Evolutionary conservation across 1,140 invertebrate genomes (phyloP).

Genomic region (Bombus superbus): DNA sequence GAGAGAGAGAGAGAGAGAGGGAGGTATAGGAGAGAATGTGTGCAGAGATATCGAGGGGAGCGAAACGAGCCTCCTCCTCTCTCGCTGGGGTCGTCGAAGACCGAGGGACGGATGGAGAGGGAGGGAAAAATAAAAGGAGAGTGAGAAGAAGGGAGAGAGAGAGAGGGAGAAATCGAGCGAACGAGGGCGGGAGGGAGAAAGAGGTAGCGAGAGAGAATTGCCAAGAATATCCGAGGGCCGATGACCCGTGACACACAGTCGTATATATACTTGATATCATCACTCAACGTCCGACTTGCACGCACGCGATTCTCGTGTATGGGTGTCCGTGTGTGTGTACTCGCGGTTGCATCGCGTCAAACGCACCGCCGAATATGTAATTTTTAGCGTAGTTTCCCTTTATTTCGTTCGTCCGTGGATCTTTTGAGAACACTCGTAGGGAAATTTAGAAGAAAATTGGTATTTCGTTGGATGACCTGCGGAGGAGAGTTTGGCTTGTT

Average conservation of each 20-base stretch:
- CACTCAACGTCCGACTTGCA: conserved; percentile 53
- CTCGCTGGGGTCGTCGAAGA: conserved; percentile 11
- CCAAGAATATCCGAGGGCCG: conserved; percentile 65
- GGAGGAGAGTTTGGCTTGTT: too few species aligned
- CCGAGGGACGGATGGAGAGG: neutral
- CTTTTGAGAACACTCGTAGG: too few species aligned
- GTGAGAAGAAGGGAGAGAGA: neutral
- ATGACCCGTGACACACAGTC: conserved; percentile 64
- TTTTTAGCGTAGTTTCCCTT: neutral
- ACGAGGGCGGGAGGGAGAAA: conserved; percentile 30
- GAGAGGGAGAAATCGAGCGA: conserved; percentile 29
- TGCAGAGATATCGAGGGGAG: conserved; percentile 31
- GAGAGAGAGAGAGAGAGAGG: neutral
- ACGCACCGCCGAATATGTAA: conserved; percentile 2
- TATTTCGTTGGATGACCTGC: too few species aligned
- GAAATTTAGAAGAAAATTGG: too few species aligned
- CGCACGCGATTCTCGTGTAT: conserved; percentile 7
- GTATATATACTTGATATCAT: conserved; percentile 57
- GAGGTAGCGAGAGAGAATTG: conserved; percentile 41
- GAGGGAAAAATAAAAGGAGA: conserved; percentile 10
- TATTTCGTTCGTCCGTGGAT: neutral
- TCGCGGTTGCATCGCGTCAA: conserved; percentile 13
- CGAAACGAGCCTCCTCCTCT: conserved; percentile 11
- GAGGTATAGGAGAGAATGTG: neutral
- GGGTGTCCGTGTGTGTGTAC: neutral